phyloP scores from a whole-genome alignment of 2,113 vertebrate species.

The Psephotus haematonotus region DNA sequence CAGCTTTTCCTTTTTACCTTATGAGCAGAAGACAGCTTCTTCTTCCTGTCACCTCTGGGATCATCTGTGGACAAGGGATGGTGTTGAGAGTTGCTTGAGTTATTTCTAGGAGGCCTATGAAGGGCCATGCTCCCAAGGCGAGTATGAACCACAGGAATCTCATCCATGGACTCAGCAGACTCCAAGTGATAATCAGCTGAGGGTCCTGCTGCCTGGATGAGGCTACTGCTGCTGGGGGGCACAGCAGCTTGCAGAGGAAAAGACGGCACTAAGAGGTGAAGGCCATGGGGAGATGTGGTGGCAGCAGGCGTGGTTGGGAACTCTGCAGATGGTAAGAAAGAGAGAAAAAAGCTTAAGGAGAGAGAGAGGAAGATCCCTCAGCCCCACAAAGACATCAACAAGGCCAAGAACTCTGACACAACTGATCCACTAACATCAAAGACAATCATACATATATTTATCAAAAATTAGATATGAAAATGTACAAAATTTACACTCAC shows the following conservation, averaged over 20 bases:
- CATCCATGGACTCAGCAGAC: slow-evolving; percentile 88
- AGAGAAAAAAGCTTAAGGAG: neutral
- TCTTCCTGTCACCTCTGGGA: slow-evolving; percentile 1
- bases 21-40: slow-evolving; percentile 57
- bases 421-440: neutral
- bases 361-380: neutral
- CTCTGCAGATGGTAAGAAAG: slow-evolving; percentile 6
- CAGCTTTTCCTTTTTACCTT: slow-evolving; percentile 73
- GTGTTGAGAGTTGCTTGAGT: neutral
- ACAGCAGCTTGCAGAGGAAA: slow-evolving; percentile 70
- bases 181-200: slow-evolving; percentile 85
- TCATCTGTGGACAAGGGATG: neutral
- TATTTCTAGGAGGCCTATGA: neutral
- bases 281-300: slow-evolving; percentile 59
- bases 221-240: slow-evolving; percentile 28
- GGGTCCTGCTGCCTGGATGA: slow-evolving; percentile 73
- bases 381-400: neutral
- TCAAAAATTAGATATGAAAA: neutral
- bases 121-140: slow-evolving; percentile 79
- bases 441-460: neutral
- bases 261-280: slow-evolving; percentile 72
- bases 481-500: neutral
- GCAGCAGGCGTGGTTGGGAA: neutral
- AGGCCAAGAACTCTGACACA: neutral
- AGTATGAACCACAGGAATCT: slow-evolving; percentile 87